Base-by-base conservation (phyloP, 2,797 vertebrate species). In the Myotis findleyi region DNA sequence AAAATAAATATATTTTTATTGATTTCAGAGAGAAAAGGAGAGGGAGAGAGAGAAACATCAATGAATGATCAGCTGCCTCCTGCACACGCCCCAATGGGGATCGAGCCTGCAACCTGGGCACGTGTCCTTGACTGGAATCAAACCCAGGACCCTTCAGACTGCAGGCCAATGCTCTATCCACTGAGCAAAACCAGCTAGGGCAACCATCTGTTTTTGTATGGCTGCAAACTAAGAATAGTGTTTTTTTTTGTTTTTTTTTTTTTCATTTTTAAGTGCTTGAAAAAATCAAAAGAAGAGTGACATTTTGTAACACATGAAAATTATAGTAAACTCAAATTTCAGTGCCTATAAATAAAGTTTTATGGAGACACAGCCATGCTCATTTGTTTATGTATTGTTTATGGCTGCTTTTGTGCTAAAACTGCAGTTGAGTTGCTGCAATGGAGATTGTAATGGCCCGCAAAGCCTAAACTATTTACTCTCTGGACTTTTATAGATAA, bases 231-330 rank as follows among this genome's bases (percentile, higher is more conserved):
- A 80, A 79, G 55, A 72, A 9, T 47, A 77, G 20, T 59, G 27
- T 33, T 33, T 2, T 33, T 33, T 11, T 27, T 59, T 6, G 2
- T 85, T 20, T 93, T 11, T 27, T 59, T 6, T 6, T 85, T 20
- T 93, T 87, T 44, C 11, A 75, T 75, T 89, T 91, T 93, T 80
- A 73, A 86, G 69, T 55, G 36, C 17, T 72, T 94, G 59, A 90
- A 57, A 75, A 80, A 75, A 33, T 36, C 4, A 2, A 57, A 71
- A 84, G 41, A 85, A 79, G 36, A 59, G 59, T 57, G 30, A 44
- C 27, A 92, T 85, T 87, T 88, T 10, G 2, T 79, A 64, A 47
- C 16, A 62, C 4, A 66, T 36, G 36, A 84, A 62, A 87, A 84
- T 81, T 33, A 57, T 38, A 66, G 59, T 13, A 73, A 64, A 68